Evolutionary conservation across 1,140 invertebrate genomes (phyloP), one percentile per base, ranked within the genome.

Genomic region (Patella vulgata): DNA sequence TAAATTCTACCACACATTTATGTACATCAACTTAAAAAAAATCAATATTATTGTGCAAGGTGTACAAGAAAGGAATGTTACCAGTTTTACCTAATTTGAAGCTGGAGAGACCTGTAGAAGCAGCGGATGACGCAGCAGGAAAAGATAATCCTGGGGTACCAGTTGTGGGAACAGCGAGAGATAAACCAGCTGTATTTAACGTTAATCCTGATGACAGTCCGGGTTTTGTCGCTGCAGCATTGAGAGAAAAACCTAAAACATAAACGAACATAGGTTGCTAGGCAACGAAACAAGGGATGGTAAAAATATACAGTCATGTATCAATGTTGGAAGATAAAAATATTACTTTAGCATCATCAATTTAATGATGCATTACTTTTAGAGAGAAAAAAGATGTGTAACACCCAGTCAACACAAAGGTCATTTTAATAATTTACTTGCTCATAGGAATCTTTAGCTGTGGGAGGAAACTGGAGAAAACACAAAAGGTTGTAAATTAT

Each of bases 61-160:
- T n/a, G n/a, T n/a, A n/a, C n/a, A n/a, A n/a, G n/a, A n/a, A n/a
- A n/a, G n/a, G n/a, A n/a, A n/a, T n/a, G n/a, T n/a, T n/a, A n/a
- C n/a, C n/a, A n/a, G n/a, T n/a, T n/a, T 55, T 66, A 4, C 63
- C 63, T 33, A 66, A 66, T 19, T 3, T 28, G 30, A 64, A 64
- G 1, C 50, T 40, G 25, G 30, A 6, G 25, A 21, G 21, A 11
- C 54, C 56, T 36, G 56, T 21, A 14, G 62, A 43, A 21, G 63
- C 48, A 11, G 63, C 55, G 11, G 59, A 36, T 11, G 71, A 42
- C 5, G 28, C 36, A 50, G 40, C 19, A 5, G 54, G 57, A 11
- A 70, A 63, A 14, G 48, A 40, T 46, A 71, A 71, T 0, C 68
- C 68, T 17, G 56, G 59, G 3, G 46, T 25, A 12, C 44, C 40